phyloP scores from a whole-genome alignment of 2,888 invertebrate genomes.

The Arge pagana region DNA sequence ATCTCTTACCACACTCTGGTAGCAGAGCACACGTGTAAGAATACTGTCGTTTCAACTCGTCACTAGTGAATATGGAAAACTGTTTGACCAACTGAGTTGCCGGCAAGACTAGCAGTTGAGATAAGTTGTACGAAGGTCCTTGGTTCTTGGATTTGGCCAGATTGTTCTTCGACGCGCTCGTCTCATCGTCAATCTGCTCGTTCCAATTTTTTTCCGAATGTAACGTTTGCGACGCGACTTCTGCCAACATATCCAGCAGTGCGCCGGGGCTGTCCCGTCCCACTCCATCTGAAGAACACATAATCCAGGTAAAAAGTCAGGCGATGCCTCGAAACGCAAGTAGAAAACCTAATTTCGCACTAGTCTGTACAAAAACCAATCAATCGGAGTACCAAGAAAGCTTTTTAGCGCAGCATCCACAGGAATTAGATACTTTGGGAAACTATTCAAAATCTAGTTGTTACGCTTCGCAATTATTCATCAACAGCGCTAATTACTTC shows the following conservation, averaged over 20 bases:
- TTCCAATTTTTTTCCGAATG: constrained; percentile 49
- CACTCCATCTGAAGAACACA: constrained; percentile 40
- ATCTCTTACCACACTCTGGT: constrained; percentile 59
- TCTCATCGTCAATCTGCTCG: constrained; percentile 32
- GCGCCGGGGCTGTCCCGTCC: constrained; percentile 53
- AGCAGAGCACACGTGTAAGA: constrained; percentile 61
- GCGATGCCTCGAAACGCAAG: too few relatives aligned
- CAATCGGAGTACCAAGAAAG: too few relatives aligned
- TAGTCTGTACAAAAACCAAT: too few relatives aligned
- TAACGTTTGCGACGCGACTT: constrained; percentile 63
- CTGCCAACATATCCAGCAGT: constrained; percentile 61
- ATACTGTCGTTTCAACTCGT: constrained; percentile 62
- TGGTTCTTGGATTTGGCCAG: constrained; percentile 33
- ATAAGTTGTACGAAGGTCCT: constrained; percentile 35
- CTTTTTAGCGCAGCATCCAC: too few relatives aligned
- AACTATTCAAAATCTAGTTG: too few relatives aligned
- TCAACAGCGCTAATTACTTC: too few relatives aligned
- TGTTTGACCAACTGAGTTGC: constrained; percentile 60
- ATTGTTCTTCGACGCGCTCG: constrained; percentile 25
- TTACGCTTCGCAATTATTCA: too few relatives aligned
- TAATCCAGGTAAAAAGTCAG: too few relatives aligned
- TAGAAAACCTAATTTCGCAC: too few relatives aligned
- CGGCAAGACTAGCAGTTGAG: constrained; percentile 53
- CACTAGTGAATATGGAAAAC: constrained; percentile 60
- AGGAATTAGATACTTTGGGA: too few relatives aligned